Percentiles rank a stretch among this genome's conserved stretches.
phyloP scores from a whole-genome alignment of 2,113 vertebrate genomes.

The Ctenomys sociabilis region DNA sequence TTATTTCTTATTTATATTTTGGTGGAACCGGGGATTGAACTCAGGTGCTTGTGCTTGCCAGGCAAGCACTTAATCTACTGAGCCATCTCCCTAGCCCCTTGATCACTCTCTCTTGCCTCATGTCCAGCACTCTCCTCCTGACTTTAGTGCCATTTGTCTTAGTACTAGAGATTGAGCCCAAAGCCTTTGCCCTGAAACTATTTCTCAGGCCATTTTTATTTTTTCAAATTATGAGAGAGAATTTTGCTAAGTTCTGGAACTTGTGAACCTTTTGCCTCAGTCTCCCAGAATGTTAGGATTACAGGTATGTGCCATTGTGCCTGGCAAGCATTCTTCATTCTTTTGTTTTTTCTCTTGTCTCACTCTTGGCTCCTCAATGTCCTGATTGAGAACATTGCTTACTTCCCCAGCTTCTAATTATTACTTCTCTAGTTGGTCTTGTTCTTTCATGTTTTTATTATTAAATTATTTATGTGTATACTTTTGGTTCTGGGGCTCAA shows the following conservation, averaged over 20 bases:
- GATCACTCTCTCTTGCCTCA: background rate
- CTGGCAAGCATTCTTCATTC: background rate
- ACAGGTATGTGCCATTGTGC: background rate
- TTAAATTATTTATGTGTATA: background rate
- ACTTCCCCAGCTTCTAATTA: background rate
- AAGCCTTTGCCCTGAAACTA: background rate
- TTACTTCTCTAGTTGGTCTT: background rate
- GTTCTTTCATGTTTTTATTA: background rate
- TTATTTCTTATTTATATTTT: too few species aligned
- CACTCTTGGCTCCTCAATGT: background rate
- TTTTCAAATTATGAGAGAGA: background rate
- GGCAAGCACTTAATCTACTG: too few species aligned
- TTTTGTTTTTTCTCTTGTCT: background rate
- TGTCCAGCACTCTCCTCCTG: too few species aligned
- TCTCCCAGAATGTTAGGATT: background rate
- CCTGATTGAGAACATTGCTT: background rate
- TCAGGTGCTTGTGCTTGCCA: too few species aligned
- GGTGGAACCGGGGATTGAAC: too few species aligned
- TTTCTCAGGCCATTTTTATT: background rate
- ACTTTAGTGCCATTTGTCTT: background rate
- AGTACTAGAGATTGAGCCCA: background rate
- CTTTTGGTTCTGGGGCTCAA: background rate
- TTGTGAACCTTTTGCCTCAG: background rate
- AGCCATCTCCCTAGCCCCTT: too few species aligned
- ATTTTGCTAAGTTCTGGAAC: background rate